Percentiles rank a stretch among this genome's conserved stretches.
Evolutionary conservation across 2,113 vertebrate genomes (phyloP).

Genomic region (Camelus bactrianus): DNA sequence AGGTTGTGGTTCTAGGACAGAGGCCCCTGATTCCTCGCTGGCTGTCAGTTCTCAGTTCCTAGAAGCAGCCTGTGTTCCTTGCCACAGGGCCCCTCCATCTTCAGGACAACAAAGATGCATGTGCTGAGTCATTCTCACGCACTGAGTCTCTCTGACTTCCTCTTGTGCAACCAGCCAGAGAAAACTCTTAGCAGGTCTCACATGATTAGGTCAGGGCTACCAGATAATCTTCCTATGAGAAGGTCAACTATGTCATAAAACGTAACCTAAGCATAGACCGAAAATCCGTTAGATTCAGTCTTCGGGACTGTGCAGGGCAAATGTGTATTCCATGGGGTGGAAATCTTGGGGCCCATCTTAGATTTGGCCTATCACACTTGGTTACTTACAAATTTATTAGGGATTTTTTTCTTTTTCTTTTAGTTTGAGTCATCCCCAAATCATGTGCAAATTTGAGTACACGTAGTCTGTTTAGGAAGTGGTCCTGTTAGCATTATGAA

Average conservation of each 20-base stretch:
- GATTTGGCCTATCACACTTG: background rate
- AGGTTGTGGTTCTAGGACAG: background rate
- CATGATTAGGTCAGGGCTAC: background rate
- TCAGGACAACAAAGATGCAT: background rate
- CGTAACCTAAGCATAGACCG: background rate
- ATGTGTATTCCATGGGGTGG: background rate
- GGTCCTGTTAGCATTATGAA: background rate
- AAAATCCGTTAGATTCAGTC: background rate
- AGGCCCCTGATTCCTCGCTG: background rate
- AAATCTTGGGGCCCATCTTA: background rate
- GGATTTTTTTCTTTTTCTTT: background rate
- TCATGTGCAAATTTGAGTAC: background rate
- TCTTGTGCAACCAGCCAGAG: background rate
- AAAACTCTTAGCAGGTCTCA: background rate
- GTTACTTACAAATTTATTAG: background rate
- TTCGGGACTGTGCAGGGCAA: background rate
- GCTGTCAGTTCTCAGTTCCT: background rate
- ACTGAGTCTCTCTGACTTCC: background rate
- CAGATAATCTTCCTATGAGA: background rate
- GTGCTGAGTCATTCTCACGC: background rate
- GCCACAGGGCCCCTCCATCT: background rate
- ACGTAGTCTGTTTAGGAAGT: background rate
- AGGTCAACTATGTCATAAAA: background rate
- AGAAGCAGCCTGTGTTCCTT: background rate
- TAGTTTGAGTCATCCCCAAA: background rate